These are phyloP conservation scores for Vanacampus margaritifer DNA, from an alignment of 2,113 vertebrate species.

Conservation along the genomic window DNA sequence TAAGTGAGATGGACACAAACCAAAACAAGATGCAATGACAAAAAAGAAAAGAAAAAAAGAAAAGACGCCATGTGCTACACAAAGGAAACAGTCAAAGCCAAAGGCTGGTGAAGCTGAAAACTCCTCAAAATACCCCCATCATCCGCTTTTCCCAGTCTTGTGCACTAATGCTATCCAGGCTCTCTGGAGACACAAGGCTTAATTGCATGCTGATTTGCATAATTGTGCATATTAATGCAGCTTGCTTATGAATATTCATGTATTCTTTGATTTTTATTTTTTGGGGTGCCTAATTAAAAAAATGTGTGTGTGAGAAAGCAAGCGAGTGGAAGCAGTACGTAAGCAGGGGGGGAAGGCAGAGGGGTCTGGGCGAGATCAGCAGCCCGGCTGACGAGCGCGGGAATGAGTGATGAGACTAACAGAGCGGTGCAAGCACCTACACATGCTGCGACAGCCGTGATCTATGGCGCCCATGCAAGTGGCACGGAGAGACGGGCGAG, in stretches of 20 bases:
- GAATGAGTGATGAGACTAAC: slow-evolving; percentile 80
- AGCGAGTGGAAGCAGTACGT: slow-evolving; percentile 19
- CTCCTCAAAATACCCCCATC: slow-evolving; percentile 73
- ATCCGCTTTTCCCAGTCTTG: slow-evolving; percentile 74
- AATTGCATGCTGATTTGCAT: slow-evolving; percentile 96
- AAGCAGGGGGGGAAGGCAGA: slow-evolving; percentile 31
- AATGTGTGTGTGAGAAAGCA: slow-evolving; percentile 75
- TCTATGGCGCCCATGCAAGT: slow-evolving; percentile 73
- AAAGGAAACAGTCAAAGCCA: slow-evolving; percentile 64
- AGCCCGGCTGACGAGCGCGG: slow-evolving; percentile 66
- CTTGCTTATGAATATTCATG: slow-evolving; percentile 92
- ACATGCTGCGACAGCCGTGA: slow-evolving; percentile 75
- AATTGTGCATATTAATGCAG: slow-evolving; percentile 94
- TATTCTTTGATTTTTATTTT: slow-evolving; percentile 75
- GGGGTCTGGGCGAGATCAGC: slow-evolving; percentile 68
- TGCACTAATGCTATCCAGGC: slow-evolving; percentile 77
- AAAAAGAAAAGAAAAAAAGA: slow-evolving; percentile 52
- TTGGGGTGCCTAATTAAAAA: slow-evolving; percentile 84
- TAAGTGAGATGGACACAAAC: slow-evolving; percentile 14
- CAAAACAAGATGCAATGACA: slow-evolving; percentile 10
- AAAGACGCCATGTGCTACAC: slow-evolving; percentile 45
- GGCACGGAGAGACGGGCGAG: slow-evolving; percentile 67
- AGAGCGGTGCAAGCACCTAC: slow-evolving; percentile 78
- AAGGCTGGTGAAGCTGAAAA: slow-evolving; percentile 76
- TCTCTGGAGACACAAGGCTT: slow-evolving; percentile 84